A percentile compares a stretch with the other conserved stretches of the same genome.
phyloP scores from a whole-genome alignment of 2,797 vertebrate species.

The Chrysocyon brachyurus region DNA sequence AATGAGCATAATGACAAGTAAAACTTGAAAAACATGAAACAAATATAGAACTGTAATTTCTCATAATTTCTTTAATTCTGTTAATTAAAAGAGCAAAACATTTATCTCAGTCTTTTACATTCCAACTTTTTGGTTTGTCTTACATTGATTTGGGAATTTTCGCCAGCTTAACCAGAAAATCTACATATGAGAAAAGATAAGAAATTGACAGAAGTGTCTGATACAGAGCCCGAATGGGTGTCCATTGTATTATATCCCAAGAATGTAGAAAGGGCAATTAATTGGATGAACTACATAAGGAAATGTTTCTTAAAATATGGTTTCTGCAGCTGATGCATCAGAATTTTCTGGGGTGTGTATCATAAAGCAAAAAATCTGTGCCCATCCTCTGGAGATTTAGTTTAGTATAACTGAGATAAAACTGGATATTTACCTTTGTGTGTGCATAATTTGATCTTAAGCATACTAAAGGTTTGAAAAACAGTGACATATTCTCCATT shows the following conservation, averaged over 20 bases:
- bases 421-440: not conserved
- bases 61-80: not conserved
- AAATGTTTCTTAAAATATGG: not conserved
- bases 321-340: not conserved
- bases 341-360: not conserved
- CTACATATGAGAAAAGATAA: not conserved
- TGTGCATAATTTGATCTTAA: not conserved
- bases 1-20: not conserved
- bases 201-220: not conserved
- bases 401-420: not conserved
- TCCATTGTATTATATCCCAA: not conserved
- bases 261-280: not conserved
- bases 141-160: not conserved
- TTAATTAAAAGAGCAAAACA: not conserved
- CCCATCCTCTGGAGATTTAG: not conserved
- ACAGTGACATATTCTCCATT: not conserved
- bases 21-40: not conserved
- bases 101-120: not conserved
- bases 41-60: not conserved
- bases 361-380: not conserved
- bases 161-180: not conserved
- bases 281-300: not conserved
- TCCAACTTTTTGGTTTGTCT: not conserved
- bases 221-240: not conserved
- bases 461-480: not conserved